A percentile compares a stretch with the other conserved stretches of the same genome.
phyloP scores from a whole-genome alignment of 2,888 invertebrate genomes.

The Dioctria rufipes region DNA sequence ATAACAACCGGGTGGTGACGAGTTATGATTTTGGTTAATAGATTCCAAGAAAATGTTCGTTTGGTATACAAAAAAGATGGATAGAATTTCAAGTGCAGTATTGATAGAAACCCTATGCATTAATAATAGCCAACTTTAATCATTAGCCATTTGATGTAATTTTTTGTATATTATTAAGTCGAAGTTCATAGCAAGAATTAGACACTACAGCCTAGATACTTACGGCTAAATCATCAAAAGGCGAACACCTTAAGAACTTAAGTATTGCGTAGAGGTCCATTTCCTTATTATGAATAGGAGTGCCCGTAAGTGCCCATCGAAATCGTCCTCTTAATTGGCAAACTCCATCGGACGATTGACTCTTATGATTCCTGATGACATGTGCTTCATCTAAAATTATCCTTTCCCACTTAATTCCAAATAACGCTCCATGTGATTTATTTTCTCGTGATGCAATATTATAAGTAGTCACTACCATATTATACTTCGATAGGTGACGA shows the following conservation, averaged over 20 bases:
- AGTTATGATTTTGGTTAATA: no score
- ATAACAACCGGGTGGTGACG: no score
- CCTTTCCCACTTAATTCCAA: no score
- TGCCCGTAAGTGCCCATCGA: constrained; percentile 77
- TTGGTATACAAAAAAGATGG: background rate
- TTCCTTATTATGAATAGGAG: constrained; percentile 87
- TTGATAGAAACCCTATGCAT: background rate
- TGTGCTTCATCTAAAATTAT: constrained; percentile 84
- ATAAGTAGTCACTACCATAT: constrained; percentile 93
- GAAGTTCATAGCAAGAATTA: no score
- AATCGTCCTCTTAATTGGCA: constrained; percentile 72
- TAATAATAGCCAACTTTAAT: no score
- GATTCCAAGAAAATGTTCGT: no score
- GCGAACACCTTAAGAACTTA: constrained; percentile 78
- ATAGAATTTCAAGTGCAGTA: constrained; percentile 42
- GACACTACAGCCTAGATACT: constrained; percentile 60
- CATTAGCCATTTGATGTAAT: no score
- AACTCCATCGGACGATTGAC: constrained; percentile 80
- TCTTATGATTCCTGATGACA: constrained; percentile 89
- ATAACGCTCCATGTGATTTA: no score
- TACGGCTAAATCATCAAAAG: constrained; percentile 71
- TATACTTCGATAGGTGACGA: constrained; percentile 78
- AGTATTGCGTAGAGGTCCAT: constrained; percentile 84
- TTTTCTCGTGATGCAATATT: constrained; percentile 72
- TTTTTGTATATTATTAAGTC: no score